Evolutionary conservation across 2,113 vertebrate species (phyloP).

Genomic region (Pelvicachromis taeniatus): DNA sequence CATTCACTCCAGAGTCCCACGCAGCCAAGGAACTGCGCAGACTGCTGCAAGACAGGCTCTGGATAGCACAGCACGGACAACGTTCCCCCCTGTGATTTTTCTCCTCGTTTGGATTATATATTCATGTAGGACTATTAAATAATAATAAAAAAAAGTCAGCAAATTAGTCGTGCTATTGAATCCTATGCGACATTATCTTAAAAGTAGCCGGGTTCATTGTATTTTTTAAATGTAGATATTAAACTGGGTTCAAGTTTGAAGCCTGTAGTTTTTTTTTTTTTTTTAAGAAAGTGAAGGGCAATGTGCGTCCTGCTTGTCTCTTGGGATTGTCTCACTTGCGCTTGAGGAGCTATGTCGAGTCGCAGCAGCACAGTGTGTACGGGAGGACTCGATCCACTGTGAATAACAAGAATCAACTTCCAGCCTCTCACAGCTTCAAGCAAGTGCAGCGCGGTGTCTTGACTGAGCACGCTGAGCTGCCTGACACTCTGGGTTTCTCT

Average conservation of each 20-base stretch:
- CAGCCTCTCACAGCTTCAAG: constrained; percentile 7
- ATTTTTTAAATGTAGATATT: background rate
- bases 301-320: constrained; percentile 51
- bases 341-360: constrained; percentile 79
- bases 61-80: constrained; percentile 53
- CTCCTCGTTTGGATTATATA: constrained; percentile 61
- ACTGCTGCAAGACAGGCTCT: constrained; percentile 37
- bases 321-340: constrained; percentile 76
- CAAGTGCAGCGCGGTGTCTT: constrained; percentile 44
- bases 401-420: constrained; percentile 43
- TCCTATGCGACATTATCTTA: background rate
- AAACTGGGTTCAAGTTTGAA: constrained; percentile 14
- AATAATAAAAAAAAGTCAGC: background rate
- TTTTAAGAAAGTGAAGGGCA: constrained; percentile 41
- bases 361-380: constrained; percentile 46
- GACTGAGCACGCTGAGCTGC: constrained; percentile 26
- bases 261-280: background rate
- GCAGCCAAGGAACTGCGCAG: constrained; percentile 43
- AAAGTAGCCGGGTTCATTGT: background rate
- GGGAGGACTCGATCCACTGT: constrained; percentile 46
- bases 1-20: constrained; percentile 64
- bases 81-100: constrained; percentile 29
- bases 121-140: constrained; percentile 11
- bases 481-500: constrained; percentile 66
- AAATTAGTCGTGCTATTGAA: background rate